phyloP scores from a whole-genome alignment of 2,113 vertebrate genomes.

The Mastomys natalensis region DNA sequence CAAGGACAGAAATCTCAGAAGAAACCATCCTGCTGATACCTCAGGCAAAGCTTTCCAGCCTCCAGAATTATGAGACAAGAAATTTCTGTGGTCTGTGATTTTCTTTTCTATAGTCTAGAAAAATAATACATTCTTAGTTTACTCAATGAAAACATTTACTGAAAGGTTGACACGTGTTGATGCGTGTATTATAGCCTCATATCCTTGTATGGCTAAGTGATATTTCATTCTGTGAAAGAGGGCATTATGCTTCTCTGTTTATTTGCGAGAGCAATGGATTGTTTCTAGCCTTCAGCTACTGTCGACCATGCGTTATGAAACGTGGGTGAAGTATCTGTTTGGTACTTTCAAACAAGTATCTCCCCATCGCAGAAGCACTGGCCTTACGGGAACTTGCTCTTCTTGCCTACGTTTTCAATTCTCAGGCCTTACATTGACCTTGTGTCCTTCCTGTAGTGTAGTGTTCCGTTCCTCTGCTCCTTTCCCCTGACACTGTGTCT shows the following conservation, averaged over 20 bases:
- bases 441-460: background rate
- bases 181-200: background rate
- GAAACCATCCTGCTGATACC: background rate
- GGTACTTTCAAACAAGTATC: background rate
- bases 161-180: background rate
- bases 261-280: background rate
- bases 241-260: background rate
- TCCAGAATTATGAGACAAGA: conserved; percentile 17
- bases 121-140: background rate
- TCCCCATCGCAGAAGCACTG: background rate
- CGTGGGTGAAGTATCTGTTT: background rate
- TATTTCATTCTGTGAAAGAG: background rate
- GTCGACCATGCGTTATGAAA: background rate
- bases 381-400: background rate
- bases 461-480: too few relatives aligned
- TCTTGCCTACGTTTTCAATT: background rate
- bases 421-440: background rate
- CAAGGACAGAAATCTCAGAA: background rate
- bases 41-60: background rate
- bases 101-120: background rate
- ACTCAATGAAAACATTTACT: conserved; percentile 11
- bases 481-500: background rate
- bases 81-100: background rate
- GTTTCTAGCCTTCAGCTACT: background rate
- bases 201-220: background rate